Evolutionary conservation across 1,140 invertebrate genomes (phyloP).

Genomic region (Leptinotarsa undecemlineata): DNA sequence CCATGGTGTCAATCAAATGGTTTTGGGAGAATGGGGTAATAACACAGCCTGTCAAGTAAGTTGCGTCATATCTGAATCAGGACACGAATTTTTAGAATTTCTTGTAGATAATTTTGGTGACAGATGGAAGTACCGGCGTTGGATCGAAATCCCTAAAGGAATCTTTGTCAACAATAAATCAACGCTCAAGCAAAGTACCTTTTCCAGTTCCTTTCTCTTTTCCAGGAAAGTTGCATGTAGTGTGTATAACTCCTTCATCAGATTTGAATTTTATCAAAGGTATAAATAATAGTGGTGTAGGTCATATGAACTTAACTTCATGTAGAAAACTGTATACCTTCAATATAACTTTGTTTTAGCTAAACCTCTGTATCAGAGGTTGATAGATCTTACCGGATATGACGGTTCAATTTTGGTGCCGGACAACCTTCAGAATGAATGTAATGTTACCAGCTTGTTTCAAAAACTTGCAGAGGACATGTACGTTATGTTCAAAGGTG

Average conservation of each 20-base stretch:
- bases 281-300: constrained; percentile 39
- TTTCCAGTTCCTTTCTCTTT: constrained; percentile 78
- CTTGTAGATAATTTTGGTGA: constrained; percentile 70
- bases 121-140: constrained; percentile 77
- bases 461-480: constrained; percentile 75
- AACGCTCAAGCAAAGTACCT: constrained; percentile 57
- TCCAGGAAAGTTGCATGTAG: constrained; percentile 77
- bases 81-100: constrained; percentile 1
- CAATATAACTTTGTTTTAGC: constrained; percentile 53
- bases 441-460: constrained; percentile 67
- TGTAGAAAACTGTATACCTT: background rate
- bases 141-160: constrained; percentile 66
- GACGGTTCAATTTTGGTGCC: constrained; percentile 69
- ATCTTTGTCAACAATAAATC: constrained; percentile 56
- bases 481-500: constrained; percentile 77
- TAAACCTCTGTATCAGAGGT: constrained; percentile 61
- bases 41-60: constrained; percentile 77
- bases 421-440: constrained; percentile 61
- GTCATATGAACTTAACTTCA: background rate
- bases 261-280: constrained; percentile 60
- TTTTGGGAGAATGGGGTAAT: constrained; percentile 84
- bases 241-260: constrained; percentile 68
- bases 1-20: constrained; percentile 72
- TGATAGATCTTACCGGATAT: constrained; percentile 66
- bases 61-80: background rate